Conservation (phyloP, 1,140 invertebrate genomes). For the Caerostris extrusa region DNA sequence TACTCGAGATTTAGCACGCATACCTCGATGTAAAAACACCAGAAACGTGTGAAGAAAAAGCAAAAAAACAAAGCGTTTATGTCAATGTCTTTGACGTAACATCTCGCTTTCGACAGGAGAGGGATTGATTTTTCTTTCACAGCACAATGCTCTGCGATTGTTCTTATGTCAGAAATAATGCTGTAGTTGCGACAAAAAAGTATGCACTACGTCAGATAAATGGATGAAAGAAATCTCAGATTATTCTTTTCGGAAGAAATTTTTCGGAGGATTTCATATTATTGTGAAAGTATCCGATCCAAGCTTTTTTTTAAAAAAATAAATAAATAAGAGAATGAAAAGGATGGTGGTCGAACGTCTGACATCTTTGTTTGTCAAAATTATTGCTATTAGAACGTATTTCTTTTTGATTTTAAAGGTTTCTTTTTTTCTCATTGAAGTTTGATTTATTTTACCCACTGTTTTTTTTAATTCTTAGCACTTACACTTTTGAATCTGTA, state of each 20-base stretch:
- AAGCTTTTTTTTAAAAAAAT: too few relatives aligned
- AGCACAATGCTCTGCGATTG: neutral
- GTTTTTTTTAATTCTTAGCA: too few relatives aligned
- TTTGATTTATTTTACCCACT: too few relatives aligned
- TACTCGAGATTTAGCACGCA: neutral
- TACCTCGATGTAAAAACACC: neutral
- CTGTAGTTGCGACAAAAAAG: neutral
- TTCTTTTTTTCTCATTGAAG: too few relatives aligned
- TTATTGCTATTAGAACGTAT: too few relatives aligned
- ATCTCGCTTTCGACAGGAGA: neutral
- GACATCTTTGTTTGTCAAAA: too few relatives aligned
- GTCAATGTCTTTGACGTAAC: neutral
- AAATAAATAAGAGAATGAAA: neutral
- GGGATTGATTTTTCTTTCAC: conserved; percentile 4
- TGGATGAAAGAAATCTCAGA: neutral
- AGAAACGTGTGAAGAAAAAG: neutral
- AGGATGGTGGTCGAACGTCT: neutral
- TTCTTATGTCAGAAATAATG: neutral
- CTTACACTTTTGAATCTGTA: too few relatives aligned
- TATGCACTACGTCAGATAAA: neutral
- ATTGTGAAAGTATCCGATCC: neutral
- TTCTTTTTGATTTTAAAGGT: too few relatives aligned
- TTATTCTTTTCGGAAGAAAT: neutral
- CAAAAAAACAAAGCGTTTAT: neutral
- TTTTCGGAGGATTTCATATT: neutral